Conservation (phyloP, 2,113 vertebrate species). For the Oryctolagus cuniculus region mOryCun1.1 NC_091445.1:54326001-54326500, state of each 20-base stretch:
- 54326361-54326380: not conserved
- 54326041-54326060: not conserved
- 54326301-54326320: not conserved
- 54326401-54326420: not conserved
- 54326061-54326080: not conserved
- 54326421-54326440: not conserved
- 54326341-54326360: not conserved
- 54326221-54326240: not conserved
- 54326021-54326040: not conserved
- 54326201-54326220: not conserved
- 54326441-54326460: not conserved
- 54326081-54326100: not conserved
- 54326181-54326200: not conserved
- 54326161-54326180: not conserved
- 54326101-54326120: not conserved
- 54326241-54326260: not conserved
- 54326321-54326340: not conserved
- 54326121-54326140: conserved; percentile 55
- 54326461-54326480: not conserved
- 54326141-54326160: not conserved
- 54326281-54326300: not conserved
- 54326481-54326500: not conserved
- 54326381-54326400: not conserved
- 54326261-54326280: not conserved
- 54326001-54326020: not conserved